Conservation (phyloP, 2,888 invertebrate genomes). For the Endotricha flammealis region DNA sequence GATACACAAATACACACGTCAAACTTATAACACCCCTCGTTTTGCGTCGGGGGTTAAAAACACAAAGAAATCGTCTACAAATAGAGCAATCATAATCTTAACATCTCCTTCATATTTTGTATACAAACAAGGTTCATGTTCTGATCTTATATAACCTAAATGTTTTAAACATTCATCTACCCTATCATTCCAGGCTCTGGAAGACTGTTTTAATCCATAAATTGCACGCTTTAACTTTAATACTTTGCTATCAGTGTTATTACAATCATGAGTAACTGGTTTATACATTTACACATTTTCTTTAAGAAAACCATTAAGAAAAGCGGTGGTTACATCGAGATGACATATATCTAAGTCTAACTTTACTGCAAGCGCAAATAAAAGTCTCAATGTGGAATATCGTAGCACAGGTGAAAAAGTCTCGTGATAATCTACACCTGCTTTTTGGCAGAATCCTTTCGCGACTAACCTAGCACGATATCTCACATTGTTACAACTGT, state of each 20-base stretch:
- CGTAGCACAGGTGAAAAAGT: constrained; percentile 16
- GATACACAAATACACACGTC: too few relatives aligned
- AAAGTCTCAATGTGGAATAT: constrained; percentile 14
- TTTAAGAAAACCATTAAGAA: constrained; percentile 16
- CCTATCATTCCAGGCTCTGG: constrained; percentile 20
- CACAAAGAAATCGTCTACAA: constrained; percentile 25
- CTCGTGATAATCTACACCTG: constrained; percentile 15
- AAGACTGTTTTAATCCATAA: constrained; percentile 26
- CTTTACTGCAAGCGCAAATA: constrained; percentile 14
- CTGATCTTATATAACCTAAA: constrained; percentile 18
- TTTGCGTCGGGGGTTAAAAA: constrained; percentile 1
- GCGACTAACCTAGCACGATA: too few relatives aligned
- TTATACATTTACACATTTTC: constrained; percentile 19
- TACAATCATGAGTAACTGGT: constrained; percentile 8
- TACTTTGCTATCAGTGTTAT: constrained; percentile 12
- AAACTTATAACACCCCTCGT: too few relatives aligned
- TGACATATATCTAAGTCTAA: constrained; percentile 13
- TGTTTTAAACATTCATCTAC: constrained; percentile 19
- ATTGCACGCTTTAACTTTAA: constrained; percentile 23
- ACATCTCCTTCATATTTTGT: constrained; percentile 11
- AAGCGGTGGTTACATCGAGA: constrained; percentile 18
- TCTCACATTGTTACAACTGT: neutral
- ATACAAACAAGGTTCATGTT: constrained; percentile 26
- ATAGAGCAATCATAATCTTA: constrained; percentile 18
- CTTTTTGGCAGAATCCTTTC: constrained; percentile 15